Percentiles rank a stretch among this genome's conserved stretches.
Conservation (phyloP, 2,888 invertebrate species). For the Leucoptera coffeella region DNA sequence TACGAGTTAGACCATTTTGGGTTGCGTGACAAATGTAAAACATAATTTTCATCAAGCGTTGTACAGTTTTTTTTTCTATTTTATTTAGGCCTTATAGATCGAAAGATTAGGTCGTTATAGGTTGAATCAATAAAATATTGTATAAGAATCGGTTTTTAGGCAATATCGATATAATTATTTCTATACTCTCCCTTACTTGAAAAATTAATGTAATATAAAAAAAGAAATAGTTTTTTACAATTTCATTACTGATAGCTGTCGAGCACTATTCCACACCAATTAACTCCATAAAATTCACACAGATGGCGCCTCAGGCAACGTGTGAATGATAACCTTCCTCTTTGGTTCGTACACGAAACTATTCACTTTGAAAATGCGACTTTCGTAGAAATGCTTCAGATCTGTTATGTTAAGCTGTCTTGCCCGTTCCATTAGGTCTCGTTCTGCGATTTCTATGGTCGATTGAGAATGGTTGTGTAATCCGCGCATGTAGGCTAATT, state of each 20-base stretch:
- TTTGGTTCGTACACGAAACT: conserved; percentile 80
- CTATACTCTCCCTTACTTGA: neutral
- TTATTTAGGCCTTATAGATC: too few relatives aligned
- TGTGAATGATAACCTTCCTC: conserved; percentile 80
- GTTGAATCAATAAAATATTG: too few relatives aligned
- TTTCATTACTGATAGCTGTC: neutral
- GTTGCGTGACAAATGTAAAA: too few relatives aligned
- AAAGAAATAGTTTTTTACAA: neutral
- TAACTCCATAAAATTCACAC: conserved; percentile 2
- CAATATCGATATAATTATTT: neutral
- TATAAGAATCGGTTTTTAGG: too few relatives aligned
- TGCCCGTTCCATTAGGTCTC: conserved; percentile 67
- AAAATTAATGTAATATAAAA: neutral
- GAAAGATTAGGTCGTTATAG: too few relatives aligned
- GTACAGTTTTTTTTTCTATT: too few relatives aligned
- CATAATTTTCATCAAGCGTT: too few relatives aligned
- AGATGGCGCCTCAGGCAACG: conserved; percentile 56
- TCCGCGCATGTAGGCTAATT: conserved; percentile 72
- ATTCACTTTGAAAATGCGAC: conserved; percentile 82
- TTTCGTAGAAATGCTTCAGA: conserved; percentile 85
- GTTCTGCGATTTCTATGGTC: conserved; percentile 72
- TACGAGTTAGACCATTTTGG: too few relatives aligned
- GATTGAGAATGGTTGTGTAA: conserved; percentile 59
- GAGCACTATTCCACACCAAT: neutral
- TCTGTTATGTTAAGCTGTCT: conserved; percentile 87